phyloP scores from a whole-genome alignment of 1,140 invertebrate species.

The Helicoverpa zea region DNA sequence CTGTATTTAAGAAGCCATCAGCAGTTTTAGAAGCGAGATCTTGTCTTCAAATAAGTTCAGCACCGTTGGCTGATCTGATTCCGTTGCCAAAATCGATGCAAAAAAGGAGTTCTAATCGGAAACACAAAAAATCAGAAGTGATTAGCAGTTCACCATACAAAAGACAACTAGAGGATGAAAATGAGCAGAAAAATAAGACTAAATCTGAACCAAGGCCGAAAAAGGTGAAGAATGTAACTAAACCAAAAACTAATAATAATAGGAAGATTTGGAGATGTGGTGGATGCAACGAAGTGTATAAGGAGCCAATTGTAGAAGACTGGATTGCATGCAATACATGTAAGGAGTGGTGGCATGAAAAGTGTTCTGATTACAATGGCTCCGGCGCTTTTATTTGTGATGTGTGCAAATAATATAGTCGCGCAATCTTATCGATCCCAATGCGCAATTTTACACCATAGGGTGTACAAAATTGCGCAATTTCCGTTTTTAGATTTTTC shows the following conservation, averaged over 20 bases:
- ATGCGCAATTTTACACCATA: constrained; percentile 41
- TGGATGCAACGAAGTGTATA: not conserved
- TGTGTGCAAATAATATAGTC: constrained; percentile 39
- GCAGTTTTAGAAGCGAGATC: not conserved
- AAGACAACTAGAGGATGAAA: not conserved
- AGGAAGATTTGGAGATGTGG: not conserved
- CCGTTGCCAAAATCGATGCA: constrained; percentile 6
- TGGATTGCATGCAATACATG: constrained; percentile 8
- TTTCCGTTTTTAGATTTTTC: constrained; percentile 30
- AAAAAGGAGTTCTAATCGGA: constrained; percentile 8
- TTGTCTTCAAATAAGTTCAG: constrained; percentile 8
- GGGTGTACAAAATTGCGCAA: constrained; percentile 47
- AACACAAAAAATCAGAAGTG: constrained; percentile 33
- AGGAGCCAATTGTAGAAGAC: constrained; percentile 1
- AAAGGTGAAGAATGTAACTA: not conserved
- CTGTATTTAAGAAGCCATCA: not conserved
- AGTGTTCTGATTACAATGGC: constrained; percentile 27
- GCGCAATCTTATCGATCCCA: constrained; percentile 40
- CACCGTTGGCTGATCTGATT: not conserved
- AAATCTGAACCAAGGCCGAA: not conserved
- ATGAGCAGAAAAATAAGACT: too few relatives aligned
- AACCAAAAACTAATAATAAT: not conserved
- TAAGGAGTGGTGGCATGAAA: constrained; percentile 5
- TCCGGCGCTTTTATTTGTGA: constrained; percentile 44
- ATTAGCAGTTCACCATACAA: constrained; percentile 38